Base-by-base conservation (phyloP, 2,113 vertebrate genomes). In the Lagopus muta region DNA sequence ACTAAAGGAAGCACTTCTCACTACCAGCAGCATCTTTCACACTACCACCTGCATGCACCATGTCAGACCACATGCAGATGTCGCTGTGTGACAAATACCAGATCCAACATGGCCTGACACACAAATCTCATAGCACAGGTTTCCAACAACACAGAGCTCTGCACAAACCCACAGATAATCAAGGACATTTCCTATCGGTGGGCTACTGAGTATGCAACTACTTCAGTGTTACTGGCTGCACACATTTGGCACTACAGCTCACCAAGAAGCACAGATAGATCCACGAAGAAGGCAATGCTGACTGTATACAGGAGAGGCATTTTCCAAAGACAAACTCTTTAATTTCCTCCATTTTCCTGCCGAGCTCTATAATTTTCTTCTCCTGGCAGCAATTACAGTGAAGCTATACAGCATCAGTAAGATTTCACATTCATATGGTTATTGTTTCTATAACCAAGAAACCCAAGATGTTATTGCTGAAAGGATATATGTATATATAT, bases 31-130 rank as follows among this genome's bases (percentile, higher is more conserved):
- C 18, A 34, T 8, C 43, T 40, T 32, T 20, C 17, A 32, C 1
- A 6, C 25, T 16, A 10, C 11, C 0, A 0, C 47, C 64, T 24
- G n/a, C 1, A 0, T 0, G 1, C 32, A 13, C 67, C 20, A 6
- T 0, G 9, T 34, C 57, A 61, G 45, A 38, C 38, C 40, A 45
- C 30, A 7, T 0, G 5, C 38, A 54, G 24, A 12, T 27, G 40
- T 22, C 36, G 5, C 40, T 27, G 38, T 1, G 12, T 24, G 32
- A 73, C 36, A 76, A 38, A 43, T 4, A 13, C 30, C 2, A 9
- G 43, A 42, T 20, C 12, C 17, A 0, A 4, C 40, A 13, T 1
- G 11, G 28, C 47, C 71, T 40, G 36, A 50, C 47, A 57, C 12
- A 67, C 7, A 15, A 21, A 20, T 22, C 76, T 52, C 71, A 73